Evolutionary conservation across 2,797 vertebrate species (phyloP).

Genomic region (Manis crassicaudata): DNA sequence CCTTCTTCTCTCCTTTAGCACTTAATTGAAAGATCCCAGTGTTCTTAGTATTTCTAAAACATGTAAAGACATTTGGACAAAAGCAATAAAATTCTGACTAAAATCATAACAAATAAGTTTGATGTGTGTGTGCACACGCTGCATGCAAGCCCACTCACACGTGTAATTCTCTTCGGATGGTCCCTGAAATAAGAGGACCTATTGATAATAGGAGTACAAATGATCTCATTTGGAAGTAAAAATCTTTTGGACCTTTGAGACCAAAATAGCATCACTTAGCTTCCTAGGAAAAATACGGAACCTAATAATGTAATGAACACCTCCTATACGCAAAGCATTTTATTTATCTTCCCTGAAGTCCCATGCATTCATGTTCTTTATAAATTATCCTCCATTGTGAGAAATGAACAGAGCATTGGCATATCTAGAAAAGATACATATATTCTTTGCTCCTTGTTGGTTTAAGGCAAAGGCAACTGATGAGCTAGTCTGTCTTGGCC

Average conservation of each 20-base stretch:
- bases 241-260: neutral
- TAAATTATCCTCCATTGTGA: neutral
- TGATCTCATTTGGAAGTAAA: neutral
- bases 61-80: neutral
- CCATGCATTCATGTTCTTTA: neutral
- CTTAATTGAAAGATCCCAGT: neutral
- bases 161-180: neutral
- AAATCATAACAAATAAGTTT: neutral
- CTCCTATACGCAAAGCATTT: neutral
- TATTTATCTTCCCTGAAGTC: neutral
- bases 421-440: neutral
- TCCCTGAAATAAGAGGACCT: neutral
- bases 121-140: neutral
- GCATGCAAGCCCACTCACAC: too few species aligned
- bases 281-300: neutral
- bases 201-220: neutral
- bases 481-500: neutral
- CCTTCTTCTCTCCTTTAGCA: neutral
- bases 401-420: neutral
- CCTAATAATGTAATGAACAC: neutral
- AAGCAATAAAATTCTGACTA: neutral
- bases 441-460: neutral
- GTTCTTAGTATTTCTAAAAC: neutral
- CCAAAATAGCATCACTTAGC: neutral
- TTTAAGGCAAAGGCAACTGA: neutral